These are phyloP conservation scores for Standfussiana lucernea DNA, from an alignment of 2,888 invertebrate species.

Conservation along the genomic window DNA sequence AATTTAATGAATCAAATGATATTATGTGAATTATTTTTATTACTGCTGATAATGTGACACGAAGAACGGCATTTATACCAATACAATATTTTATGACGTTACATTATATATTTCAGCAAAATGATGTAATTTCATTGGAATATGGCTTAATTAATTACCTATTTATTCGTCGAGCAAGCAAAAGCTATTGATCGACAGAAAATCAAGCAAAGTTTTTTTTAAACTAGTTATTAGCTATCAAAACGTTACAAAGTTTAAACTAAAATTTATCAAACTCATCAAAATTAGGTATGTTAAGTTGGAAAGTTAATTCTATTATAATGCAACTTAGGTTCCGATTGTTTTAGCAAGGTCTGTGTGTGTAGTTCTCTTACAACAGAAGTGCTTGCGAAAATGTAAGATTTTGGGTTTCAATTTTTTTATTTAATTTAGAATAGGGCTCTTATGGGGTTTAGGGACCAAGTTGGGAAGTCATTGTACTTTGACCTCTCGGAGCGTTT, in stretches of 20 bases:
- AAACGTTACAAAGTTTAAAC: background rate
- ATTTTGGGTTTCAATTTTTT: slow-evolving; percentile 16
- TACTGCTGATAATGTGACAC: slow-evolving; percentile 29
- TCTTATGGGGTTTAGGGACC: slow-evolving; percentile 36
- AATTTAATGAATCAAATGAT: slow-evolving; percentile 25
- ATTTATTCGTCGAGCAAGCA: background rate
- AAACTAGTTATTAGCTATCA: background rate
- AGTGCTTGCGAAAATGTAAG: slow-evolving; percentile 1
- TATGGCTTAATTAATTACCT: background rate
- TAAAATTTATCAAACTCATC: background rate
- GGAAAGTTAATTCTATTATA: background rate
- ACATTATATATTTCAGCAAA: background rate
- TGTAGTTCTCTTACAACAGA: background rate
- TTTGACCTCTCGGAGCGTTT: slow-evolving; percentile 50
- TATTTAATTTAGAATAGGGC: slow-evolving; percentile 36
- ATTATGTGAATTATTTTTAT: slow-evolving; percentile 13
- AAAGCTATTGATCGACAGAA: background rate
- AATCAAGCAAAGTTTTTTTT: background rate
- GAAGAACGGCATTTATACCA: background rate
- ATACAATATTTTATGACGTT: slow-evolving; percentile 1
- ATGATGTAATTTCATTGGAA: background rate
- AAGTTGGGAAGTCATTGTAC: slow-evolving; percentile 37
- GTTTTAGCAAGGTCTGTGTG: background rate
- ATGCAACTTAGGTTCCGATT: background rate
- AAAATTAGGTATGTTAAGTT: background rate